These are phyloP conservation scores for Aplocera efformata DNA, from an alignment of 2,888 invertebrate genomes.

Conservation along the genomic window DNA sequence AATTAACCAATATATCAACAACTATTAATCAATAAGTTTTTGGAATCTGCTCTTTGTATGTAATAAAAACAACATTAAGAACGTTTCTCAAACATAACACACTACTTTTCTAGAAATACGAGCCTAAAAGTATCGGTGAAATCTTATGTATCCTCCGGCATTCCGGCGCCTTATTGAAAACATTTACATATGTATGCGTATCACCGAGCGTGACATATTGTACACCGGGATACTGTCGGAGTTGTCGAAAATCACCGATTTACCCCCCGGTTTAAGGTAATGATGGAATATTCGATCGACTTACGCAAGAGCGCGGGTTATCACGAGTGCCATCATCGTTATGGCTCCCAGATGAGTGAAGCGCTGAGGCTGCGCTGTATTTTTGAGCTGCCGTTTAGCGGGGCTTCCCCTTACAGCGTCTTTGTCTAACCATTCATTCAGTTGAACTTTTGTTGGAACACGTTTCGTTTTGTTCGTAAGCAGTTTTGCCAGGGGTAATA, in stretches of 20 bases:
- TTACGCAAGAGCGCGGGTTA: slow-evolving; percentile 42
- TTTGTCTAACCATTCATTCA: no score
- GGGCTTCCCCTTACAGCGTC: no score
- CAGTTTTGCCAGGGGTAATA: background rate
- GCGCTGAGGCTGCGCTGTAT: slow-evolving; percentile 10
- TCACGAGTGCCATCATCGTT: slow-evolving; percentile 40
- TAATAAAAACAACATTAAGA: no score
- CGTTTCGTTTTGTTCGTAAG: background rate
- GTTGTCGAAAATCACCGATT: slow-evolving; percentile 54
- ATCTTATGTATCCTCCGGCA: slow-evolving; percentile 46
- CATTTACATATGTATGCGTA: slow-evolving; percentile 71
- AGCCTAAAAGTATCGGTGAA: slow-evolving; percentile 23
- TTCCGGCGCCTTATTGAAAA: slow-evolving; percentile 59
- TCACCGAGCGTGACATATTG: slow-evolving; percentile 49
- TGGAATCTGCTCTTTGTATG: no score
- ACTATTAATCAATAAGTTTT: no score
- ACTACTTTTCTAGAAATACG: background rate
- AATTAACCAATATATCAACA: no score
- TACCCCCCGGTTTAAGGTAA: slow-evolving; percentile 54
- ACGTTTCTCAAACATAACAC: no score
- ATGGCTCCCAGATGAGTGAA: slow-evolving; percentile 35
- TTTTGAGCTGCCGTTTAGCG: slow-evolving; percentile 5
- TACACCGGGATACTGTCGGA: slow-evolving; percentile 52
- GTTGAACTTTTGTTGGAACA: no score
- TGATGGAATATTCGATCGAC: slow-evolving; percentile 58